A percentile compares a stretch with the other conserved stretches of the same genome.
phyloP scores from a whole-genome alignment of 1,140 invertebrate species.

The Leguminivora glycinivorella region DNA sequence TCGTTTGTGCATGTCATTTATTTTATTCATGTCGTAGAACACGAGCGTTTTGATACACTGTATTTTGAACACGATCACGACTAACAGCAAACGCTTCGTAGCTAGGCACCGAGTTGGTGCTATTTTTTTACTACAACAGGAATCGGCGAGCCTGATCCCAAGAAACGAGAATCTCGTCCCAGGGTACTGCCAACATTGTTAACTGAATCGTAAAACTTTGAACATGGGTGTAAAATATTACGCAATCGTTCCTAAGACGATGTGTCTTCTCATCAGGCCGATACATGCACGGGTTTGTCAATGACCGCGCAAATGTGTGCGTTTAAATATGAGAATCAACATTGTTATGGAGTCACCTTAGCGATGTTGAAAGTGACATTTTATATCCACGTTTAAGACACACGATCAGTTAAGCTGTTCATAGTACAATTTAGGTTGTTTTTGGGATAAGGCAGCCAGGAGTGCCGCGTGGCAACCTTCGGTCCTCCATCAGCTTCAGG shows the following conservation, averaged over 20 bases:
- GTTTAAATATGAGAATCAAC: no score
- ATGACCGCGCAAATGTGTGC: no score
- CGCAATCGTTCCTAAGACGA: no score
- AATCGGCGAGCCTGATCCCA: slow-evolving; percentile 62
- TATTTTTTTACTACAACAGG: slow-evolving; percentile 77
- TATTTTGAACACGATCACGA: slow-evolving; percentile 58
- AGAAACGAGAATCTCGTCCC: not conserved
- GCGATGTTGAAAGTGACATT: no score
- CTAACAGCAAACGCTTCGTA: slow-evolving; percentile 63
- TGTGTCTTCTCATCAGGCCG: no score
- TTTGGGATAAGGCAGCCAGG: not conserved
- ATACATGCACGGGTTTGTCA: no score
- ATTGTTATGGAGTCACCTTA: no score
- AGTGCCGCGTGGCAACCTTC: not conserved
- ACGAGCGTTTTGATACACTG: slow-evolving; percentile 41
- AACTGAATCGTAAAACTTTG: no score
- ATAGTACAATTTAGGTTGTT: no score
- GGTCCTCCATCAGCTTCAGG: slow-evolving; percentile 39
- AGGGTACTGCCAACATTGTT: not conserved
- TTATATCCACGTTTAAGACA: no score
- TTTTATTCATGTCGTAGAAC: slow-evolving; percentile 55
- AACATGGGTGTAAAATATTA: no score
- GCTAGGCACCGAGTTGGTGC: slow-evolving; percentile 57
- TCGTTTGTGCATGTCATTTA: slow-evolving; percentile 72
- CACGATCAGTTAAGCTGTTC: no score